Evolutionary conservation across 2,888 invertebrate species (phyloP).

Genomic region (Parnassius orleans): DNA sequence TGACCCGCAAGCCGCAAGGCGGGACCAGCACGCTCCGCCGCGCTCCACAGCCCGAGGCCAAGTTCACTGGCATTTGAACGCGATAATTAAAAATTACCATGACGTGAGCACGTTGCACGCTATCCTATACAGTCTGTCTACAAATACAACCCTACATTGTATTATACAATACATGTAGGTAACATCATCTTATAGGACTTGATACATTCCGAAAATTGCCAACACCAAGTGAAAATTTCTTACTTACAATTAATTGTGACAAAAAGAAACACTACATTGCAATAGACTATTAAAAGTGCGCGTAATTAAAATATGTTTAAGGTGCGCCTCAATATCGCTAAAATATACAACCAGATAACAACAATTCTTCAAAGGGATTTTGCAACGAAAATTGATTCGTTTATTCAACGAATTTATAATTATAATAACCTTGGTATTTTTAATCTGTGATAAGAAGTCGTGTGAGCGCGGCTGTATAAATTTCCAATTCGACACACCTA

Average conservation of each 20-base stretch:
- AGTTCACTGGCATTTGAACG: slow-evolving; percentile 80
- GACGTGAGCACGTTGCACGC: slow-evolving; percentile 74
- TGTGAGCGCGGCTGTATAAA: slow-evolving; percentile 21
- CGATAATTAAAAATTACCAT: slow-evolving; percentile 81
- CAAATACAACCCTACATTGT: slow-evolving; percentile 4
- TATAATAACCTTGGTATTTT: slow-evolving; percentile 15
- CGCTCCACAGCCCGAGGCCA: slow-evolving; percentile 70
- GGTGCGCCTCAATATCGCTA: slow-evolving; percentile 19
- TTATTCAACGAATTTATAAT: slow-evolving; percentile 10
- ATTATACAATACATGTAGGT: too few relatives aligned
- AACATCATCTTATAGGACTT: too few relatives aligned
- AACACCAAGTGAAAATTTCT: too few relatives aligned
- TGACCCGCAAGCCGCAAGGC: slow-evolving; percentile 71
- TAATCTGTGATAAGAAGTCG: slow-evolving; percentile 23
- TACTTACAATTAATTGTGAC: too few relatives aligned
- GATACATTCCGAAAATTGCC: too few relatives aligned
- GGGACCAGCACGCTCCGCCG: slow-evolving; percentile 55
- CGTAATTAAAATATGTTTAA: slow-evolving; percentile 6
- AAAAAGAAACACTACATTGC: too few relatives aligned
- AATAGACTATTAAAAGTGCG: slow-evolving; percentile 8
- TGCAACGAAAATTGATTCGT: slow-evolving; percentile 10
- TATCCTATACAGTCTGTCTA: slow-evolving; percentile 55
- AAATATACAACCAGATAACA: slow-evolving; percentile 21
- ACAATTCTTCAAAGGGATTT: slow-evolving; percentile 17
- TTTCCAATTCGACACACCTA: slow-evolving; percentile 25